Base-by-base conservation (phyloP, 2,888 invertebrate species). In the Ormyrus thymus region DNA sequence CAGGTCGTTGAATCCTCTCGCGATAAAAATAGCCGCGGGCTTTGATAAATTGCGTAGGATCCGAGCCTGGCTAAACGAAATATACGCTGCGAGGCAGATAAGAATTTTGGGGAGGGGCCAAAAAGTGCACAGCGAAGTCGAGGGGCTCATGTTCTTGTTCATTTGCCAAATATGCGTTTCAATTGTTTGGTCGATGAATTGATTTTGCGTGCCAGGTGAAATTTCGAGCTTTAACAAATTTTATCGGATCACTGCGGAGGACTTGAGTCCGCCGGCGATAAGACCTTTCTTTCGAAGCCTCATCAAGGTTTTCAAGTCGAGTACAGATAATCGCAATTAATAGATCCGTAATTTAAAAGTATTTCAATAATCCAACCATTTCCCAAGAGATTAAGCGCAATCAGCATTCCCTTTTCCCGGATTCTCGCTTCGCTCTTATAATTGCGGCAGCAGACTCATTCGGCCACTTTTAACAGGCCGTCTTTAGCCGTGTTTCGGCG, bases 101-200 rank as follows among this genome's bases (percentile, higher is more conserved):
- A 46, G 43, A 66, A 29, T 50, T 70, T 70, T 76, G 76, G 70
- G 5, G 7, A 0, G 7, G 5, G 29, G 61, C 70, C 70, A 76
- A 76, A 56, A 62, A 76, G 9, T 59, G 53, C 48, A 29, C 4
- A 11, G 58, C 11, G 7, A 64, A 61, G 29, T 56, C 13, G 43
- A 46, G 48, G 7, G 29, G 7, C 29, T 29, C 29, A 4, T 29
- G 1, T 51, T n/a, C 43, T 56, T 58, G 64, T 50, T 69, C 76
- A 55, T 69, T 55, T 76, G 76, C 76, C 69, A 76, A 76, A 69
- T 76, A 55, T 58, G 56, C 45, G 55, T 51, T 59, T 53, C 53
- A 69, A 69, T 69, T 76, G 56, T 62, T 76, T 69, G 46, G 50
- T 46, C 11, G 13, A 55, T 6, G 46, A 62, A 62, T 61, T 15